A percentile compares a stretch with the other conserved stretches of the same genome.
phyloP scores from a whole-genome alignment of 2,888 invertebrate species.

The Mythimna pallens region DNA sequence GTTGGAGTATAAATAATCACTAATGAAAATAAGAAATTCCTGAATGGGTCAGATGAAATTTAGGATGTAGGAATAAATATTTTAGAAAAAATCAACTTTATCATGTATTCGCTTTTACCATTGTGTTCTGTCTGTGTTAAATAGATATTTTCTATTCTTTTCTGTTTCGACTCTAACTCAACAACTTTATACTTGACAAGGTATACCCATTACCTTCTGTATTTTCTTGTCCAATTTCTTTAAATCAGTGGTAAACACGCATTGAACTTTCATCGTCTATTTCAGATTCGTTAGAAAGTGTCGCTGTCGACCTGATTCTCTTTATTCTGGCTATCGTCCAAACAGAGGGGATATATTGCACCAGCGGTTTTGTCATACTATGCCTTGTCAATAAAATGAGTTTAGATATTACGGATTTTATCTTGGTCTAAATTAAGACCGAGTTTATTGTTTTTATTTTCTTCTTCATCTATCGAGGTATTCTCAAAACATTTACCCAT shows the following conservation, averaged over 20 bases:
- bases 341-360: constrained; percentile 76
- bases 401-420: constrained; percentile 14
- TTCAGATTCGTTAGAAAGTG: constrained; percentile 75
- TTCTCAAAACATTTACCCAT: not conserved
- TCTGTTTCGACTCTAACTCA: too few relatives aligned
- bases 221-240: constrained; percentile 9
- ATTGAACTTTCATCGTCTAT: constrained; percentile 81
- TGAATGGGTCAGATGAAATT: not conserved
- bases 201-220: constrained; percentile 22
- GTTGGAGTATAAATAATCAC: not conserved
- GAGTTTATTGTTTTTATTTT: not conserved
- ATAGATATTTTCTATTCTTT: too few relatives aligned
- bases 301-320: constrained; percentile 79
- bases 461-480: not conserved
- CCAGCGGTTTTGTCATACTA: constrained; percentile 74
- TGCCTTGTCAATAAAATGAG: constrained; percentile 72
- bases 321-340: constrained; percentile 81
- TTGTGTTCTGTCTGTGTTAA: too few relatives aligned
- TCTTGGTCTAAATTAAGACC: not conserved
- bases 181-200: too few relatives aligned
- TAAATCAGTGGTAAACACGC: constrained; percentile 69
- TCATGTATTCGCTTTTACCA: too few relatives aligned
- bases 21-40: not conserved
- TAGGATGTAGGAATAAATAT: too few relatives aligned
- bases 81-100: too few relatives aligned